phyloP scores from a whole-genome alignment of 2,113 vertebrate genomes.

The Narcine bancroftii region DNA sequence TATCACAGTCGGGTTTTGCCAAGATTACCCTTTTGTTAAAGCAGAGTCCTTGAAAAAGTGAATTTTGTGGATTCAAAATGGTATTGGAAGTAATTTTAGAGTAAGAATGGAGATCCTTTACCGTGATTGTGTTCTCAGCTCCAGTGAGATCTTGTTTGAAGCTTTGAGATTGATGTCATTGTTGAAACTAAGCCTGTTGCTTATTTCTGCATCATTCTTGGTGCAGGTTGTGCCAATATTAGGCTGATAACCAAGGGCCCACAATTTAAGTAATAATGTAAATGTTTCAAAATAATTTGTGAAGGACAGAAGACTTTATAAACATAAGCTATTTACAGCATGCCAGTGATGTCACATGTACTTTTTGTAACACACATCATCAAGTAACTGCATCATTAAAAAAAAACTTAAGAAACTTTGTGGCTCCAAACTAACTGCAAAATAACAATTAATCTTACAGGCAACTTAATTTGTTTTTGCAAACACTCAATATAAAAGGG shows the following conservation, averaged over 20 bases:
- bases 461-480: not conserved
- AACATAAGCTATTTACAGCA: constrained; percentile 9
- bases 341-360: not conserved
- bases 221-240: not conserved
- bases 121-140: not conserved
- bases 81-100: not conserved
- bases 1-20: not conserved
- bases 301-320: not conserved
- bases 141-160: not conserved
- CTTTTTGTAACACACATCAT: not conserved
- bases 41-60: not conserved
- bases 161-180: not conserved
- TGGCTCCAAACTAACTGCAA: not conserved
- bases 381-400: not conserved
- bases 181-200: not conserved
- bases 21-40: constrained; percentile 14
- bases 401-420: constrained; percentile 26
- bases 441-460: constrained; percentile 16
- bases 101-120: not conserved
- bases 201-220: not conserved
- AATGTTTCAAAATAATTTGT: not conserved
- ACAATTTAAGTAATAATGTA: not conserved
- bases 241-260: not conserved
- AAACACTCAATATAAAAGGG: not conserved
- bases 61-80: constrained; percentile 20